Base-by-base conservation (phyloP, 2,888 invertebrate species). In the Aspidiotus destructor region DNA sequence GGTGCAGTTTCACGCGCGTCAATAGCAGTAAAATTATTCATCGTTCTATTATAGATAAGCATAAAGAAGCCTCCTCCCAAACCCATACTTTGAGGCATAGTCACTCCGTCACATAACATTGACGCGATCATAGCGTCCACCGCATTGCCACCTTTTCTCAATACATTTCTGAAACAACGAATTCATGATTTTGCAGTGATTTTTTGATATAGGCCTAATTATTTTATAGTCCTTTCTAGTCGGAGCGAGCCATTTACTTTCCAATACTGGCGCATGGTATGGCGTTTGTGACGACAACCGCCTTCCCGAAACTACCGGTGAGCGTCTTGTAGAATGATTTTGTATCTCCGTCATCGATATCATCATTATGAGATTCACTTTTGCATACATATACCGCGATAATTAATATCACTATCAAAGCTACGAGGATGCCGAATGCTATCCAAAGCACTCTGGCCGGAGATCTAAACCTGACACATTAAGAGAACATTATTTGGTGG, bases 1-100 rank as follows among this genome's bases (percentile, higher is more conserved):
- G 92, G 91, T 0, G 91, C 89, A 0, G 79, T 81, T 77, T 92
- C 92, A 60, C 92, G 80, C 0, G 89, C 89, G 73, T 86, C 84
- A 1, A 92, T 80, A 0, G 84, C 81, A 73, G 83, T 82, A 0
- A 85, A 83, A 65, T 81, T 82, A 71, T 80, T 80, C 61, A 83
- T 82, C 0, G 79, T 78, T 71, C 81, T 82, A 48, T 82, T 80
- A 78, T 86, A 90, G 53, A 88, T 82, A 0, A 87, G 87, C 86
- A 90, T 87, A 72, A 89, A 79, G 77, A 89, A 85, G 0, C 89
- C 89, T 0, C 90, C 90, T 0, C 89, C 89, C 3, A 78, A 63
- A 5, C 79, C 79, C 75, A 76, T 77, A 71, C 77, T 78, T 70
- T 79, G 78, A 44, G 77, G 75, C 63, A 75, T 75, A 8, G 75